Evolutionary conservation across 2,888 invertebrate genomes (phyloP).

Genomic region (Fragum fragum): DNA sequence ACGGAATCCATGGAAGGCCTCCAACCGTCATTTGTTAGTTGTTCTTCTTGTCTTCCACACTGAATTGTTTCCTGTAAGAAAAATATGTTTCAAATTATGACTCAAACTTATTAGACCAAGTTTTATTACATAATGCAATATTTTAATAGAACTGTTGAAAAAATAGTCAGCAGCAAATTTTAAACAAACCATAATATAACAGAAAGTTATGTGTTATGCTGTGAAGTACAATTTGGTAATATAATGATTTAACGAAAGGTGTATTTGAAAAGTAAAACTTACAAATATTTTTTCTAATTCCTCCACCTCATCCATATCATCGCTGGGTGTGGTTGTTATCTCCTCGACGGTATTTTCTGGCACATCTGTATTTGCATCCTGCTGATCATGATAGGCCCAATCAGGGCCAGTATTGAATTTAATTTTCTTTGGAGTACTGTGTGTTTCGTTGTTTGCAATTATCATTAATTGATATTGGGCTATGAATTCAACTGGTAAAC

Average conservation of each 20-base stretch:
- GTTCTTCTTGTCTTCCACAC: background rate
- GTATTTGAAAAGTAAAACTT: conserved; percentile 13
- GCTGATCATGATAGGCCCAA: conserved; percentile 8
- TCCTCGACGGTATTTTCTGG: conserved; percentile 13
- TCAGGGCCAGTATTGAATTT: conserved; percentile 4
- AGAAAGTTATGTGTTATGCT: no score
- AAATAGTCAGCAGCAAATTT: no score
- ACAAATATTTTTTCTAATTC: conserved; percentile 3
- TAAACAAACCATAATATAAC: no score
- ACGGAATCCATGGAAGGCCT: background rate
- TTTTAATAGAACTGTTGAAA: no score
- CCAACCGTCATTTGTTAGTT: background rate
- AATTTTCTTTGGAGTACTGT: conserved; percentile 14
- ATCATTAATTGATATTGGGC: background rate
- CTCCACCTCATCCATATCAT: conserved; percentile 14
- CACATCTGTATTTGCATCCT: conserved; percentile 13
- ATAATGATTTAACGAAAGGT: conserved; percentile 11
- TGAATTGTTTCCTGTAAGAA: background rate
- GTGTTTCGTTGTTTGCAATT: conserved; percentile 14
- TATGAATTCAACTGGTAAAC: conserved; percentile 18
- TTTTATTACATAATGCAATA: no score
- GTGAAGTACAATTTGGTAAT: no score
- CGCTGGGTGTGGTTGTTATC: background rate
- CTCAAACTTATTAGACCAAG: no score
- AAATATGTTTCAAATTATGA: conserved; percentile 11